A percentile compares a stretch with the other conserved stretches of the same genome.
Conservation (phyloP, 2,888 invertebrate genomes). For the Dugesia japonica region DNA sequence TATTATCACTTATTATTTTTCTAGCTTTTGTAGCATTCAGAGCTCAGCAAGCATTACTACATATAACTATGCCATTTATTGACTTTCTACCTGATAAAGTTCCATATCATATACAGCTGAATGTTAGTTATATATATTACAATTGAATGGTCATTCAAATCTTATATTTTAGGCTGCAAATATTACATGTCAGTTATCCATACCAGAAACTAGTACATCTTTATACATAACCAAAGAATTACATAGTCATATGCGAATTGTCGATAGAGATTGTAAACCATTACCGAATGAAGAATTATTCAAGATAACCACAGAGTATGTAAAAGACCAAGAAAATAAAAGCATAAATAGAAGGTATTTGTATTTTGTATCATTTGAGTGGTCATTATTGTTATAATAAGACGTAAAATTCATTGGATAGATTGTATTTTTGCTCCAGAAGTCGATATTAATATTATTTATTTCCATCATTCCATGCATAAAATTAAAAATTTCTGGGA, state of each 20-base stretch:
- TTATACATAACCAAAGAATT: slow-evolving; percentile 26
- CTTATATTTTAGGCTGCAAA: background rate
- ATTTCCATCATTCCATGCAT: slow-evolving; percentile 77
- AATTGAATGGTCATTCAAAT: background rate
- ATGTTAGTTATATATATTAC: slow-evolving; percentile 50
- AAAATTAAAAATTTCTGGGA: slow-evolving; percentile 54
- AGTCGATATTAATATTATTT: slow-evolving; percentile 72
- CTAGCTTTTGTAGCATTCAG: background rate
- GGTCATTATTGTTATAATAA: background rate
- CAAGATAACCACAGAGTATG: background rate
- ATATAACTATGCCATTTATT: slow-evolving; percentile 59
- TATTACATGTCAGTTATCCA: slow-evolving; percentile 20
- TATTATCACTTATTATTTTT: background rate
- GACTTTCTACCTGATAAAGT: slow-evolving; percentile 80
- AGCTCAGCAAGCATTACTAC: background rate
- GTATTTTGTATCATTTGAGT: background rate
- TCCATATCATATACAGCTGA: slow-evolving; percentile 75
- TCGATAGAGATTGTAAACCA: slow-evolving; percentile 22
- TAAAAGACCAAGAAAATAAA: background rate
- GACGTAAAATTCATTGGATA: slow-evolving; percentile 55
- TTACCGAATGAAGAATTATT: background rate
- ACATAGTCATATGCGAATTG: slow-evolving; percentile 29
- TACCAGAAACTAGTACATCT: slow-evolving; percentile 29
- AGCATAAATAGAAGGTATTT: background rate
- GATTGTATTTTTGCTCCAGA: slow-evolving; percentile 91